These are phyloP conservation scores for Acleris holmiana DNA, from an alignment of 2,888 invertebrate species.

Conservation along the genomic window DNA sequence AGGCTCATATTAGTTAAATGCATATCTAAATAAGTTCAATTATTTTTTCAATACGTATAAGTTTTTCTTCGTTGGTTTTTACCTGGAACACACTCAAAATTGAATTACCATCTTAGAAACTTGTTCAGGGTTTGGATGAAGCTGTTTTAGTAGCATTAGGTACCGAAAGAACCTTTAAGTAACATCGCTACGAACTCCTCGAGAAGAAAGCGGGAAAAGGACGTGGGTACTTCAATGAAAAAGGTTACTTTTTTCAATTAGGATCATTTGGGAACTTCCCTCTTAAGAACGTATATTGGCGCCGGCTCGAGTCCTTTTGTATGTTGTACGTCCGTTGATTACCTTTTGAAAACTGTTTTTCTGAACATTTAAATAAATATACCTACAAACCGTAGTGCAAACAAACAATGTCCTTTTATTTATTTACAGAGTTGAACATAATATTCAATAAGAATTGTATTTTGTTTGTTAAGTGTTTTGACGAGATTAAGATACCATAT, in stretches of 20 bases:
- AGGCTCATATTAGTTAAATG: too few species aligned
- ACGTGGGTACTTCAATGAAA: constrained; percentile 32
- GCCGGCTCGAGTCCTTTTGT: constrained; percentile 9
- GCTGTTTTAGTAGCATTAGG: constrained; percentile 19
- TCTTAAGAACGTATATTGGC: constrained; percentile 40
- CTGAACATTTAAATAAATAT: too few species aligned
- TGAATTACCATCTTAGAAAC: constrained; percentile 13
- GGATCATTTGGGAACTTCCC: constrained; percentile 44
- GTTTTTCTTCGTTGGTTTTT: not conserved
- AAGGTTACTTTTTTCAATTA: constrained; percentile 42
- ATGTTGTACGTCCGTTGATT: constrained; percentile 44
- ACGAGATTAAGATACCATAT: too few species aligned
- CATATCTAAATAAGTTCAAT: too few species aligned
- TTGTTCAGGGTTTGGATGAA: constrained; percentile 15
- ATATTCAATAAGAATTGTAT: too few species aligned
- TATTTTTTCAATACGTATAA: too few species aligned
- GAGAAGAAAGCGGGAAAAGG: constrained; percentile 27
- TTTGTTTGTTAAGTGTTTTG: too few species aligned
- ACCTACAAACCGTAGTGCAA: too few species aligned
- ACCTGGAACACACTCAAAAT: constrained; percentile 5
- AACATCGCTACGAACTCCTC: constrained; percentile 29
- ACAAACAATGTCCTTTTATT: too few species aligned
- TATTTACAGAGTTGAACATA: not conserved
- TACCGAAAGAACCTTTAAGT: constrained; percentile 29
- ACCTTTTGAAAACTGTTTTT: constrained; percentile 45